Evolutionary conservation across 2,113 vertebrate species (phyloP).

Genomic region (Cavia porcellus): DNA sequence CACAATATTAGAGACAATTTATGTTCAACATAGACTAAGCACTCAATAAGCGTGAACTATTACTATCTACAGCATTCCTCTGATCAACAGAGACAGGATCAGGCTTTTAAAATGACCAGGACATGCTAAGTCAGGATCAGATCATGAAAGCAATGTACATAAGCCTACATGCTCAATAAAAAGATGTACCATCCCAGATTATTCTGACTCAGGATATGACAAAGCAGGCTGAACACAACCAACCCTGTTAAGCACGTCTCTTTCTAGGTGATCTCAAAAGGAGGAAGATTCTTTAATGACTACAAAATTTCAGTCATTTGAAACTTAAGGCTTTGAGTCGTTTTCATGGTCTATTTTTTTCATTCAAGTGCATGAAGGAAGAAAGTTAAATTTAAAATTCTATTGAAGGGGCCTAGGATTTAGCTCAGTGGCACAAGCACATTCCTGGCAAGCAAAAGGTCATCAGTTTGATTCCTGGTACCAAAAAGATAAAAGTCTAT

Average conservation of each 20-base stretch:
- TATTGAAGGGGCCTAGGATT: not conserved
- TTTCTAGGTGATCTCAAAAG: not conserved
- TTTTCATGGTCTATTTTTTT: not conserved
- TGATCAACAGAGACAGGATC: not conserved
- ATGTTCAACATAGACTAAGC: not conserved
- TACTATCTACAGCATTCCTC: no score
- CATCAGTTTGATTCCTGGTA: no score
- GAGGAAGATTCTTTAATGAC: not conserved
- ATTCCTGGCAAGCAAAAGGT: no score
- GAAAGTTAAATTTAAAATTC: conserved; percentile 30
- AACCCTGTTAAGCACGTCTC: not conserved
- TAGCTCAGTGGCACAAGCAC: no score
- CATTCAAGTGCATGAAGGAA: not conserved
- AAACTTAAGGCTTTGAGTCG: not conserved
- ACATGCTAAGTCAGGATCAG: not conserved
- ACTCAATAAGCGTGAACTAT: not conserved
- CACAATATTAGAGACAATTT: not conserved
- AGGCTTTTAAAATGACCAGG: not conserved
- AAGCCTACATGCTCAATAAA: not conserved
- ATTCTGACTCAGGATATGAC: not conserved
- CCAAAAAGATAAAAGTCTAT: not conserved
- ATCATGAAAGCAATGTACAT: not conserved
- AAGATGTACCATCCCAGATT: not conserved
- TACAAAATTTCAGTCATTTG: not conserved
- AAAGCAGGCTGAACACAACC: not conserved